phyloP scores from a whole-genome alignment of 2,113 vertebrate species.

The Anseranas semipalmata region DNA sequence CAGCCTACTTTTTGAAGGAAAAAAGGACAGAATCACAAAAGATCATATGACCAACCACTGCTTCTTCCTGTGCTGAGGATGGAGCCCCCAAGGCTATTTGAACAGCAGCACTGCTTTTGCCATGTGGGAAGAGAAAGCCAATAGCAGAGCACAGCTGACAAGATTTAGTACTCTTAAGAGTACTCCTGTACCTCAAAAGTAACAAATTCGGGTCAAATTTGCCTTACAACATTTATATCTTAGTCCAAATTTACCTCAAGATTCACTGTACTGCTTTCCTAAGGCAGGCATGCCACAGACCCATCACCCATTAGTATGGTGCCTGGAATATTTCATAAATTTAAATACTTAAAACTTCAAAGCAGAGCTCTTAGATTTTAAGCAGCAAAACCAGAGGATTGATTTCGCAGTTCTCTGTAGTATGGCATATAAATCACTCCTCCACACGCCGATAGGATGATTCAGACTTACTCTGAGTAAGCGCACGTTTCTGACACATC shows the following conservation, averaged over 20 bases:
- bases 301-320: not conserved
- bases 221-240: not conserved
- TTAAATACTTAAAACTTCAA: not conserved
- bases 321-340: not conserved
- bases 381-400: not conserved
- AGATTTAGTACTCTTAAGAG: not conserved
- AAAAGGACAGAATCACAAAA: not conserved
- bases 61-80: not conserved
- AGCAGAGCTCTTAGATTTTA: not conserved
- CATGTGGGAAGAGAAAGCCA: not conserved
- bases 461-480: slow-evolving; percentile 56
- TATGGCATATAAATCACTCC: slow-evolving; percentile 22
- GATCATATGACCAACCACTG: not conserved
- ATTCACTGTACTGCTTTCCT: not conserved
- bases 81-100: not conserved
- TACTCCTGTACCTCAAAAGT: slow-evolving; percentile 6
- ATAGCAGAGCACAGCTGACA: not conserved
- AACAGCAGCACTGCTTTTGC: not conserved
- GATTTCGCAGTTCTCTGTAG: not conserved
- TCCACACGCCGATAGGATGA: slow-evolving; percentile 32
- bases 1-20: not conserved
- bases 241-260: not conserved
- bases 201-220: slow-evolving; percentile 33
- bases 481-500: slow-evolving; percentile 6
- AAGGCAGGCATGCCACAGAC: not conserved